These are phyloP conservation scores for Otolemur garnettii DNA, from an alignment of 2,113 vertebrate genomes.

Conservation along the genomic window DNA sequence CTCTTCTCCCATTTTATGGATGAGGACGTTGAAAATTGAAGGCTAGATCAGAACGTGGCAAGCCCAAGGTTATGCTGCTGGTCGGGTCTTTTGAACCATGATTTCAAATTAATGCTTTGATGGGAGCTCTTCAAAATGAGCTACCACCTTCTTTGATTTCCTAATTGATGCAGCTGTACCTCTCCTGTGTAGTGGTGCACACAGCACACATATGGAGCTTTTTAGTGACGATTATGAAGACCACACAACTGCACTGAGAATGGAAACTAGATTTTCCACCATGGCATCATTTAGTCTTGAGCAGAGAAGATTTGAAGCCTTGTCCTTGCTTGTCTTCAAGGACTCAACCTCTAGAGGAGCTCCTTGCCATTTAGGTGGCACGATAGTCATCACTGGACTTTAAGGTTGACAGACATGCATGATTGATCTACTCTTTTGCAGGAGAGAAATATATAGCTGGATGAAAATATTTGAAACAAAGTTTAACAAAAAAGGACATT, in stretches of 20 bases:
- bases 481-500: not conserved
- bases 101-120: not conserved
- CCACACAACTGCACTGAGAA: not conserved
- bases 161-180: not conserved
- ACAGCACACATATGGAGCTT: not conserved
- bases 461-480: slow-evolving; percentile 12
- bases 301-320: not conserved
- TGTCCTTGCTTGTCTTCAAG: not conserved
- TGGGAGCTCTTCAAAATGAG: not conserved
- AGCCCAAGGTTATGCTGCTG: not conserved
- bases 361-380: not conserved
- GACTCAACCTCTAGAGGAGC: not conserved
- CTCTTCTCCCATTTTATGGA: not conserved
- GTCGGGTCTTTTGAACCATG: not conserved
- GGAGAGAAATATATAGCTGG: not conserved
- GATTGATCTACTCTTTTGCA: not conserved
- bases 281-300: not conserved
- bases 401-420: not conserved
- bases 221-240: not conserved
- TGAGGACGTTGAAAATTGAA: slow-evolving; percentile 6
- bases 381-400: not conserved
- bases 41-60: not conserved
- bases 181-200: not conserved
- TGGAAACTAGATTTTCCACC: not conserved
- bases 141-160: not conserved